These are phyloP conservation scores for Drosophila affinis DNA, from an alignment of 2,888 invertebrate species.

Conservation along the genomic window DNA sequence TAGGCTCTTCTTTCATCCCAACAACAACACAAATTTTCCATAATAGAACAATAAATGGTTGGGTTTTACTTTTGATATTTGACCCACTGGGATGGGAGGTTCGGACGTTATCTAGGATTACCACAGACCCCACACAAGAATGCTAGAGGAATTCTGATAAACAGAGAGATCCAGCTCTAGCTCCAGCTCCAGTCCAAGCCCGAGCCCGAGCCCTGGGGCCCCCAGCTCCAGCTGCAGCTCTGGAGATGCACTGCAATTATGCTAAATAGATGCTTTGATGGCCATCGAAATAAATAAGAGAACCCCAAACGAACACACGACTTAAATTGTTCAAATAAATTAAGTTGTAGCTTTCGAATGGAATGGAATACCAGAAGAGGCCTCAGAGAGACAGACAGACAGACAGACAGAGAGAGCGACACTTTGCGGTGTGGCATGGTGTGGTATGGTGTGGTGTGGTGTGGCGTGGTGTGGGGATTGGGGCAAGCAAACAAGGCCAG, in stretches of 20 bases:
- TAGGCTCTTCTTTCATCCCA: neutral
- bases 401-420: neutral
- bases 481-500: slow-evolving; percentile 69
- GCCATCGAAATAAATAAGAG: slow-evolving; percentile 74
- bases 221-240: slow-evolving; percentile 25
- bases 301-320: slow-evolving; percentile 50
- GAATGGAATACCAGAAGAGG: slow-evolving; percentile 1
- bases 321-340: slow-evolving; percentile 80
- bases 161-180: neutral
- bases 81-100: slow-evolving; percentile 22
- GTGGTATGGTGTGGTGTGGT: slow-evolving; percentile 16
- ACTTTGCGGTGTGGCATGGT: slow-evolving; percentile 11
- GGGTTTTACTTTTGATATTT: slow-evolving; percentile 30
- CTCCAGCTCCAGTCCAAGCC: slow-evolving; percentile 14
- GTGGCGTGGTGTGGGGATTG: slow-evolving; percentile 65
- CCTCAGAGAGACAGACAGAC: neutral
- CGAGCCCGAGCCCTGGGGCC: no score
- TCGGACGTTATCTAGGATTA: slow-evolving; percentile 40
- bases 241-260: slow-evolving; percentile 57
- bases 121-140: slow-evolving; percentile 33
- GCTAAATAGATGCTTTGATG: slow-evolving; percentile 74
- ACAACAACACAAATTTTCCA: slow-evolving; percentile 2
- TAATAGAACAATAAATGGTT: slow-evolving; percentile 43
- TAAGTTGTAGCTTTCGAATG: slow-evolving; percentile 77
- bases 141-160: slow-evolving; percentile 2